Conservation (phyloP, 1,140 invertebrate genomes). For the Dendroctonus ponderosae region DNA sequence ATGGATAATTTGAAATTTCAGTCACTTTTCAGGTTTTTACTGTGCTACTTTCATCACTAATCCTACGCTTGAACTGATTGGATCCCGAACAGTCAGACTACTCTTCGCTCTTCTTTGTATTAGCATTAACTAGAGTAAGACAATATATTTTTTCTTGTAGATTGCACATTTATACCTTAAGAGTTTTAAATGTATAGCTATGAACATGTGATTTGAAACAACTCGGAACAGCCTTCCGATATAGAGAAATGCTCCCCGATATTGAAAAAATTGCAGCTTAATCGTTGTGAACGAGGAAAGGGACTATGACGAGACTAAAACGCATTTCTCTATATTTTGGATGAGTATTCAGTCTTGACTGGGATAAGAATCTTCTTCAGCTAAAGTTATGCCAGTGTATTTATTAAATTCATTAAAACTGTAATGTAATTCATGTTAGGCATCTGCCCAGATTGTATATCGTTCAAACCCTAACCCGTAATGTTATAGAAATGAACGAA, state of each 20-base stretch:
- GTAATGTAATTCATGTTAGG: slow-evolving; percentile 6
- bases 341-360: slow-evolving; percentile 30
- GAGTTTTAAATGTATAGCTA: slow-evolving; percentile 43
- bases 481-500: slow-evolving; percentile 11
- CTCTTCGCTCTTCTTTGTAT: slow-evolving; percentile 41
- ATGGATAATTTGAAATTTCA: neutral
- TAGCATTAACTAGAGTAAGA: slow-evolving; percentile 32
- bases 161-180: slow-evolving; percentile 42
- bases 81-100: slow-evolving; percentile 26
- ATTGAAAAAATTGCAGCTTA: too few relatives aligned
- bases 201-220: slow-evolving; percentile 38
- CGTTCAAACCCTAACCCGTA: neutral
- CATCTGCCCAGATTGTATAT: slow-evolving; percentile 7
- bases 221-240: slow-evolving; percentile 10
- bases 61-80: slow-evolving; percentile 43
- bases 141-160: slow-evolving; percentile 43
- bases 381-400: slow-evolving; percentile 26
- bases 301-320: too few relatives aligned
- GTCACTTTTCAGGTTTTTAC: slow-evolving; percentile 38
- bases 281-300: too few relatives aligned
- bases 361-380: slow-evolving; percentile 35
- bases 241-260: neutral
- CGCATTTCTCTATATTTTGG: too few relatives aligned
- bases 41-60: slow-evolving; percentile 38
- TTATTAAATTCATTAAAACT: slow-evolving; percentile 17